Evolutionary conservation across 2,888 invertebrate species (phyloP).

Genomic region (Andrena fulva): DNA sequence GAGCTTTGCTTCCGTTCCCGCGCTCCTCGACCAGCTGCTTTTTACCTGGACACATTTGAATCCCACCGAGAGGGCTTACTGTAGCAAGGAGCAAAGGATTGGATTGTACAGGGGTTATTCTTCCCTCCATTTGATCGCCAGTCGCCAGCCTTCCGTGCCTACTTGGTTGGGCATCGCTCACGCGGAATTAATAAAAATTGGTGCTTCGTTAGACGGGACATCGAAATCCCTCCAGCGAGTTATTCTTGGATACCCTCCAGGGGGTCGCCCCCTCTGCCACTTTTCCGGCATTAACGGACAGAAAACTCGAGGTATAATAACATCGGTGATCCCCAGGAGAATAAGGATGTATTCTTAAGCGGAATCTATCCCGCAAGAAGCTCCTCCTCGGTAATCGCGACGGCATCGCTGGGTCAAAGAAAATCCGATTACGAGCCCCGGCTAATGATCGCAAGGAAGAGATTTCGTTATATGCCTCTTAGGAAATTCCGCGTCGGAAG

Average conservation of each 20-base stretch:
- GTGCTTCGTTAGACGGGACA: slow-evolving; percentile 37
- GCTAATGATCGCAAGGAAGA: slow-evolving; percentile 66
- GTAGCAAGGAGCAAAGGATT: slow-evolving; percentile 1
- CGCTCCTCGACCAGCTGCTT: not conserved
- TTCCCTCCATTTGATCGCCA: not conserved
- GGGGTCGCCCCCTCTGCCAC: not conserved
- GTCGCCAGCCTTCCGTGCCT: not conserved
- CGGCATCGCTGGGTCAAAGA: slow-evolving; percentile 49
- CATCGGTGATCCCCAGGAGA: slow-evolving; percentile 57
- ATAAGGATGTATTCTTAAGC: slow-evolving; percentile 61
- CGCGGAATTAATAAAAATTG: slow-evolving; percentile 58
- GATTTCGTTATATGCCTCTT: slow-evolving; percentile 46
- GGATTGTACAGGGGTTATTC: not conserved
- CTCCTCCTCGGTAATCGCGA: slow-evolving; percentile 66
- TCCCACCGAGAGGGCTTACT: not conserved
- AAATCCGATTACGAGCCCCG: slow-evolving; percentile 66
- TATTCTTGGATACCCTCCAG: slow-evolving; percentile 3
- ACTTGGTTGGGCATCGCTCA: not conserved
- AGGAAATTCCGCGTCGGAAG: slow-evolving; percentile 31
- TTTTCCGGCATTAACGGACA: slow-evolving; percentile 33
- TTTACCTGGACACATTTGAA: not conserved
- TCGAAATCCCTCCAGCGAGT: slow-evolving; percentile 7
- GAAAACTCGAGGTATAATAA: slow-evolving; percentile 55
- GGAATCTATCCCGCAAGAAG: slow-evolving; percentile 56
- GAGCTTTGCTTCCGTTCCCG: not conserved